Evolutionary conservation across 1,140 invertebrate genomes (phyloP), one percentile per base, ranked within the genome.

Genomic region (Thaumetopoea pityocampa): DNA sequence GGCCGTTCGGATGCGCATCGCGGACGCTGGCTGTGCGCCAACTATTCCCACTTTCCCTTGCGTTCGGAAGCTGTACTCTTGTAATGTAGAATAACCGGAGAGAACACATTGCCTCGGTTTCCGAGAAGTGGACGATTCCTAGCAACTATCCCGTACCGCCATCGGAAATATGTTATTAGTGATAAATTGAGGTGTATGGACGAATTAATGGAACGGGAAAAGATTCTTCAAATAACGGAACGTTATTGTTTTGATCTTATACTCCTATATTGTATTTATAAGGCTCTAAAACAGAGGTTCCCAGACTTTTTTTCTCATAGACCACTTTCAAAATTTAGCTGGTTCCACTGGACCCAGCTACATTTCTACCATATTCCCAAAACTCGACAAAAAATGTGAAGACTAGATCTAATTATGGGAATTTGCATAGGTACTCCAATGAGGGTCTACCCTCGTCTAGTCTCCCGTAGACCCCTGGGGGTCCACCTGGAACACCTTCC

Each of bases 81-180:
- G 33, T 41, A 51, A 41, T 48, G 44, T 27, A 52, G 49, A 14
- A 30, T 47, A 45, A 40, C 52, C 54, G 44, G 26, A 61, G 46
- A 62, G 46, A 50, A 62, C 65, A 68, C 72, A 77, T 74, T 72
- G 64, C 67, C 55, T 59, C 58, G 35, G 51, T 62, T 78, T 71
- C 67, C 65, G 57, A 69, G 73, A 72, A 67, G 72, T 69, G 65
- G 67, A 56, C 64, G 59, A 64, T 69, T 69, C 68, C 63, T 59
- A 63, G 51, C 53, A 52, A 67, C 51, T 47, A 64, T 60, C 53
- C 60, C 24, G 55, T 66, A 65, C 51, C 49, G 65, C 47, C 54
- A 60, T 67, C 62, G 66, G 69, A 73, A 73, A 71, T 66, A 65
- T 70, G 71, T 70, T 74, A 67, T 71, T 55, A 67, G 49, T 58